Percentiles rank a stretch among this genome's conserved stretches.
Conservation (phyloP, 2,113 vertebrate species). For the Prionailurus bengalensis region DNA sequence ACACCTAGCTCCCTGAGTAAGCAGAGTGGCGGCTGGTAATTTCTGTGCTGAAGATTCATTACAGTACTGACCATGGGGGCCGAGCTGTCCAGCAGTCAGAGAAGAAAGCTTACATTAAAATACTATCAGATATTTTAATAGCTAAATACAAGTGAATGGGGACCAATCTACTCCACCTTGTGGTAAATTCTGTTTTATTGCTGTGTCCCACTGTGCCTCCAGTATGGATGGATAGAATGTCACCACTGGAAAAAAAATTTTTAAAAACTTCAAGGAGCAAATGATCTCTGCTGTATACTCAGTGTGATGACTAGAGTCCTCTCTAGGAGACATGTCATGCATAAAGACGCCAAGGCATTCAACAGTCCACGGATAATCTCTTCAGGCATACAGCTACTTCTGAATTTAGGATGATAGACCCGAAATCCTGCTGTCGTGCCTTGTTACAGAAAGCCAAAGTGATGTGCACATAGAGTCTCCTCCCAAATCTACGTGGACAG, state of each 20-base stretch:
- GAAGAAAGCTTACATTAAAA: not conserved
- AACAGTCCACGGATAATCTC: slow-evolving; percentile 57
- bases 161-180: not conserved
- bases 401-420: slow-evolving; percentile 50
- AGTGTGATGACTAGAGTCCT: not conserved
- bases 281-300: slow-evolving; percentile 33
- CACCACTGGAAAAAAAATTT: not conserved
- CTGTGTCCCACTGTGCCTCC: not conserved
- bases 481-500: slow-evolving; percentile 45
- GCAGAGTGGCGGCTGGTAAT: too few relatives aligned
- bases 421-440: not conserved
- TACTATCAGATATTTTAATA: not conserved
- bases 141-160: not conserved
- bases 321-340: slow-evolving; percentile 31
- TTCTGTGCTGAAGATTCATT: not conserved
- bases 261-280: slow-evolving; percentile 63
- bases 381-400: not conserved
- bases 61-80: not conserved
- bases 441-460: slow-evolving; percentile 49
- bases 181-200: not conserved
- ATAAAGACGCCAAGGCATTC: slow-evolving; percentile 28
- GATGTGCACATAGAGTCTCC: slow-evolving; percentile 37
- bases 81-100: not conserved
- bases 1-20: not conserved
- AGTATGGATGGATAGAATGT: not conserved